Evolutionary conservation across 2,113 vertebrate species (phyloP), one percentile per base, ranked within the genome.

Genomic region (Grantiella picta): DNA sequence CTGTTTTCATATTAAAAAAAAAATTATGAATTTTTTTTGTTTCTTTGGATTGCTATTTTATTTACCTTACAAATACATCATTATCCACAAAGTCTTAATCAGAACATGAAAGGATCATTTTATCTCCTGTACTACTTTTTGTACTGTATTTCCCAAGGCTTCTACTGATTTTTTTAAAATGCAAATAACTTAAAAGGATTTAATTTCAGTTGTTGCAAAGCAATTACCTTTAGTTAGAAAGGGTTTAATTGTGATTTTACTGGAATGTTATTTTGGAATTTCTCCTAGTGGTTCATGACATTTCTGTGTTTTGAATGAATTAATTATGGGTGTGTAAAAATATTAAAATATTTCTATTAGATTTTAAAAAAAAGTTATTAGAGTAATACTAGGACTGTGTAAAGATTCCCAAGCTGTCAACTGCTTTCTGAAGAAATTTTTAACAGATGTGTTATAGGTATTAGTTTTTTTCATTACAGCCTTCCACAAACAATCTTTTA

Each of bases 21-120:
- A 23, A 84, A 54, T 29, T 50, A 33, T 56, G 7, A 65, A 5
- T 84, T 49, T 68, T 88, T 68, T 53, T 2, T 71, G 8, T 88
- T 85, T 85, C 22, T 83, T 38, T 78, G 33, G 16, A 35, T 59
- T 86, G 27, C 47, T 90, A 22, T 63, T 33, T 10, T 82, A 59
- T 89, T 86, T 81, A 45, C 60, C 38, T 90, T 83, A 78, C 18
- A 70, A 93, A 93, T 69, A 19, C 47, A 53, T 81, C 47, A 52
- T 94, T 93, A 91, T 71, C 33, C 36, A 54, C 53, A 89, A 71
- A 68, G 12, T 3, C 17, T 82, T 92, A 82, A 90, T 90, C 69
- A 91, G 64, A 89, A 86, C 72, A 89, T 78, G 42, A 93, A 95
- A 90, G 45, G 68, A 90, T 86, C 23, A 92, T 92, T 97, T 94